phyloP scores from a whole-genome alignment of 2,797 vertebrate species.

The Alexandromys oeconomus region DNA sequence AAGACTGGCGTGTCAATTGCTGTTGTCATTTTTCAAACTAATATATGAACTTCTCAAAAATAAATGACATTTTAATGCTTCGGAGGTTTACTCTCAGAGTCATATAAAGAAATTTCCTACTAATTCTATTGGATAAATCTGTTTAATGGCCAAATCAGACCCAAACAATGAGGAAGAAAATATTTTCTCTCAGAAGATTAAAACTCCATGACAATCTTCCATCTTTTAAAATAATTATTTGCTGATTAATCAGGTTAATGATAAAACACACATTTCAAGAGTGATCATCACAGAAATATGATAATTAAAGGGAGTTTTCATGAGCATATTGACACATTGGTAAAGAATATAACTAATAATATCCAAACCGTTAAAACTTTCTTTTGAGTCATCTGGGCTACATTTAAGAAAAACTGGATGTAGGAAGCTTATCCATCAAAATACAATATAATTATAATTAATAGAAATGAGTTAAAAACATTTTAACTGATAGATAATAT shows the following conservation, averaged over 20 bases:
- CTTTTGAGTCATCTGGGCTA: neutral
- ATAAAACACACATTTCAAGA: constrained; percentile 48
- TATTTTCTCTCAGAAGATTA: neutral
- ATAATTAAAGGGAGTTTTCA: neutral
- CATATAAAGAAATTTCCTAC: neutral
- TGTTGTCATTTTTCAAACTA: neutral
- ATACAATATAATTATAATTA: neutral
- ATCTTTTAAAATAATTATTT: neutral
- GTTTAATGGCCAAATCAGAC: neutral
- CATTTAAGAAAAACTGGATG: constrained; percentile 47
- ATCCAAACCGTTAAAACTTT: constrained; percentile 4
- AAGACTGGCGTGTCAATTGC: too few relatives aligned
- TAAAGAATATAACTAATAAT: neutral
- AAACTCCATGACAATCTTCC: neutral
- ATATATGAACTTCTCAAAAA: neutral
- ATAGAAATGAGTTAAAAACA: constrained; percentile 37
- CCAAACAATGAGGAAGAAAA: neutral
- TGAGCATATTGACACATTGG: neutral
- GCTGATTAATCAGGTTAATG: neutral
- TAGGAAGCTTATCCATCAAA: neutral
- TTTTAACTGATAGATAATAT: neutral
- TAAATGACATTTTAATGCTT: neutral
- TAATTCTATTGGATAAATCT: neutral
- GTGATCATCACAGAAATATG: neutral
- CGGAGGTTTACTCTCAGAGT: neutral